Conservation (phyloP, 2,888 invertebrate genomes). For the Prenolepis imparis region DNA sequence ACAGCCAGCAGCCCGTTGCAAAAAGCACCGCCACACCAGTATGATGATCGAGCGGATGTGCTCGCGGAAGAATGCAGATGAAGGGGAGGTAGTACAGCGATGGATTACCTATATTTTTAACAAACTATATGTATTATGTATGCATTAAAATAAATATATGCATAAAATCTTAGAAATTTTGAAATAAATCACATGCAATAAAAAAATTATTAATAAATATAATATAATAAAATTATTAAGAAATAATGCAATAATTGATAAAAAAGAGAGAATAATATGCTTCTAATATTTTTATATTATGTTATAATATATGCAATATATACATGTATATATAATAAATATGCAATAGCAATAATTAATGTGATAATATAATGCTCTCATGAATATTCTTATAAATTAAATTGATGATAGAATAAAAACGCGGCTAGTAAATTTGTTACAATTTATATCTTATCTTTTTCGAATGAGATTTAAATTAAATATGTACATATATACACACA, state of each 20-base stretch:
- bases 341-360: too few species aligned
- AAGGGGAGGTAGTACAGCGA: not conserved
- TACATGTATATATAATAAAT: too few species aligned
- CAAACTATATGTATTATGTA: not conserved
- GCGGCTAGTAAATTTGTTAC: not conserved
- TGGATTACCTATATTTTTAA: not conserved
- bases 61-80: slow-evolving; percentile 13
- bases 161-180: not conserved
- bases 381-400: not conserved
- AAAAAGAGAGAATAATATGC: not conserved
- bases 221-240: too few species aligned
- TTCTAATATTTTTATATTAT: too few species aligned
- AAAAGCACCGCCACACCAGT: not conserved
- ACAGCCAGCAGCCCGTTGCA: slow-evolving; percentile 44
- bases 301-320: too few species aligned
- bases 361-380: too few species aligned
- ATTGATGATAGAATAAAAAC: not conserved
- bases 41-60: slow-evolving; percentile 55
- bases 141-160: too few species aligned
- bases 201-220: slow-evolving; percentile 1
- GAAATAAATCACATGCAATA: not conserved
- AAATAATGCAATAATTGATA: not conserved
- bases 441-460: not conserved
- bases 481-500: not conserved
- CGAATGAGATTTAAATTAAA: not conserved